phyloP scores from a whole-genome alignment of 2,113 vertebrate genomes.

The Rhabdomys dilectus region DNA sequence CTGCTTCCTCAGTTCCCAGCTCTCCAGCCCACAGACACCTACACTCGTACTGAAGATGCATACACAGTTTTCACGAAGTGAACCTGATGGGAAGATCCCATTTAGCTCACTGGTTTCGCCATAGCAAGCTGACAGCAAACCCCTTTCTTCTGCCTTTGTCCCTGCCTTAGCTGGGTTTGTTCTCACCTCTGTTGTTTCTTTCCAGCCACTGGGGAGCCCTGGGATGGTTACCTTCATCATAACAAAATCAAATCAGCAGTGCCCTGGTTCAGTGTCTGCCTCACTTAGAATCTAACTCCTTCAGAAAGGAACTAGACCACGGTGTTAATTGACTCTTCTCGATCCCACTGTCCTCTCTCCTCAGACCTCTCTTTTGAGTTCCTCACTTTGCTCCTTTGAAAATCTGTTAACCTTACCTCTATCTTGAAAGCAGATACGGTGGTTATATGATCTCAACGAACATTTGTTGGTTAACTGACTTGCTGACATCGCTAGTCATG shows the following conservation, averaged over 20 bases:
- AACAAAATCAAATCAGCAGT: not conserved
- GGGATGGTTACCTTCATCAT: not conserved
- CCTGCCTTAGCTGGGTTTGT: not conserved
- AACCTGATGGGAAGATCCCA: not conserved
- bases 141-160: not conserved
- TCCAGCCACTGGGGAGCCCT: not conserved
- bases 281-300: not conserved
- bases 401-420: not conserved
- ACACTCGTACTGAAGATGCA: not conserved
- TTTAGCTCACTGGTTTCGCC: not conserved
- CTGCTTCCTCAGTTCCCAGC: not conserved
- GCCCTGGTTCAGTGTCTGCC: not conserved
- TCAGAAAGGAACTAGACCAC: not conserved
- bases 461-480: not conserved
- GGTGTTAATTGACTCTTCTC: not conserved
- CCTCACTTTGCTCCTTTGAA: not conserved
- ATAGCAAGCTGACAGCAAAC: not conserved
- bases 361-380: not conserved
- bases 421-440: not conserved
- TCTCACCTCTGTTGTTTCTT: not conserved
- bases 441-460: not conserved
- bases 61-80: not conserved
- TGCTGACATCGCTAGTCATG: not conserved
- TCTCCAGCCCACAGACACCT: not conserved
- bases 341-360: not conserved